Base-by-base conservation (phyloP, 2,888 invertebrate genomes). In the Chalcis sispes region DNA sequence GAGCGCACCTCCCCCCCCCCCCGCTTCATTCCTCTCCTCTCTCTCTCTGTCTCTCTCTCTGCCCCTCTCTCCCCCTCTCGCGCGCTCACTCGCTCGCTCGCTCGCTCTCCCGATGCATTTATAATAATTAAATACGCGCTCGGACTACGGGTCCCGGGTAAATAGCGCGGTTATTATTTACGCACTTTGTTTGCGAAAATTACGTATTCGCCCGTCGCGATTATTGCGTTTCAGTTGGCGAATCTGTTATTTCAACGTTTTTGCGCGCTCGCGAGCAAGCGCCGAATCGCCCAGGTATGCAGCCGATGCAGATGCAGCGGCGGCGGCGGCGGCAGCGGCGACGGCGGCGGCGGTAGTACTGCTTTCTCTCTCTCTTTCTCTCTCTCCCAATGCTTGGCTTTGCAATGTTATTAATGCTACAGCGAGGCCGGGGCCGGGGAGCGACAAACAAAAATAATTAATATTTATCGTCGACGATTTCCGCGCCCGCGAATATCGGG, bases 391-490 rank as follows among this genome's bases (percentile, higher is more conserved):
- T 72, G 80, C 77, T 77, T 75, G 81, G 79, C 76, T 79, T 85
- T 85, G 84, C 87, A 87, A 86, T 85, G 86, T 87, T 87, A 88
- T 88, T 87, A 88, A 88, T 87, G 86, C 84, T 85, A 85, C 83
- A 85, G 81, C 67, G 67, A 58, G 58, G 48, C 62, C 50, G 48
- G 50, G 61, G 62, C 42, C 50, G 71, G 82, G 82, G 80, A 83
- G 84, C 84, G 85, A 85, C 85, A 88, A 88, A 88, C 88, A 88
- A 88, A 88, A 88, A 88, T 88, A 88, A 88, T 88, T 88, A 87
- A 86, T 88, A 88, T 88, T 88, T 88, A 88, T 88, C 87, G 87
- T 87, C 84, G 82, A 85, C 86, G 86, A 87, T 88, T 88, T 88
- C 86, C 86, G 85, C 83, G 84, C 84, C 80, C 81, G 79, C 81